Evolutionary conservation across 2,113 vertebrate genomes (phyloP), one percentile per base, ranked within the genome.

Genomic region (Merops nubicus): DNA sequence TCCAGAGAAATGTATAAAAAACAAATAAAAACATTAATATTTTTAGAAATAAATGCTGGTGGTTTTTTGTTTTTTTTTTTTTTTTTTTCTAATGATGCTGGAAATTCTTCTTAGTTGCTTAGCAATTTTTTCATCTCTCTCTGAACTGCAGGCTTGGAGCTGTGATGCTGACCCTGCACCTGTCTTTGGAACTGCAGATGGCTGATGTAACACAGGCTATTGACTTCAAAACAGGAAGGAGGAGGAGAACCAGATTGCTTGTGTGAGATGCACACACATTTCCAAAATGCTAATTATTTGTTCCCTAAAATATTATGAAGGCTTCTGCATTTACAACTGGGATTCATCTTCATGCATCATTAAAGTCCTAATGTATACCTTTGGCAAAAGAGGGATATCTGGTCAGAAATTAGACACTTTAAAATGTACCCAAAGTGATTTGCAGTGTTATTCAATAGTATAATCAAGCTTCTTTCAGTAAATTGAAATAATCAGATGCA

Each of bases 211-310:
- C 95, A 98, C 88, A 96, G 96, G 86, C 91, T 91, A 94, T 94
- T 98, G 97, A 96, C 96, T 98, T 95, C 97, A 96, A 97, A 98
- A 97, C 95, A 98, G 97, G 96, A 97, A 98, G 97, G 95, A 98
- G 97, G 97, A 97, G 97, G 96, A 97, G 82, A 96, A 98, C 69
- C 95, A 97, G 97, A 97, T 97, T 97, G 96, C 93, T 93, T 97
- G 72, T 91, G 69, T 93, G 93, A 97, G 94, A 97, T 97, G 80
- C 93, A 89, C 78, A 92, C 77, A 95, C 79, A 85, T 87, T 89
- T 98, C 89, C 87, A 98, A 98, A 97, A 97, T 91, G 81, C 72
- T 98, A 97, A 98, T 97, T 97, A 97, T 97, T 97, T 97, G 93
- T 96, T 97, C 94, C 88, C 91, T 93, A 95, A 96, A 98, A 96